These are phyloP conservation scores for Fopius arisanus DNA, from an alignment of 1,140 invertebrate genomes.

Conservation along the genomic window DNA sequence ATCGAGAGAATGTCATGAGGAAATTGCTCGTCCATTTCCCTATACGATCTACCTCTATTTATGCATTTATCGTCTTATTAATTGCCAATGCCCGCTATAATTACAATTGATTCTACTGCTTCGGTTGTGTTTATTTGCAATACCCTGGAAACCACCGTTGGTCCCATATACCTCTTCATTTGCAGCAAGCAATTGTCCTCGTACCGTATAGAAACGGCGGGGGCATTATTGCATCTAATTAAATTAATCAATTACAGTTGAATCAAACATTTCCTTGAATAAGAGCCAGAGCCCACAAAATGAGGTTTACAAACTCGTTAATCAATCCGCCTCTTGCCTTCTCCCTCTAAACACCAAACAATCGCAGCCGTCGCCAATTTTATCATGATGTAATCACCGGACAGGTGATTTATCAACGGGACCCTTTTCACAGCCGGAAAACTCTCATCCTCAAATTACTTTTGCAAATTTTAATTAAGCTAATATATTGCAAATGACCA, in stretches of 20 bases:
- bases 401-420: constrained; percentile 4
- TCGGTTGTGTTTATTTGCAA: not conserved
- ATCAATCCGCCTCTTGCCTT: not conserved
- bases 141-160: not conserved
- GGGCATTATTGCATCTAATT: not conserved
- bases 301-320: constrained; percentile 1
- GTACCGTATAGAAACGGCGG: not conserved
- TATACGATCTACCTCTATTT: not conserved
- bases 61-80: not conserved
- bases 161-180: not conserved
- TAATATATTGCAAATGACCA: not conserved
- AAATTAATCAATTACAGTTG: not conserved
- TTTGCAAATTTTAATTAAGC: not conserved
- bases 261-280: not conserved
- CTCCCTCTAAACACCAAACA: not conserved
- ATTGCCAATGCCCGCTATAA: not conserved
- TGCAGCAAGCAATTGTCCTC: not conserved
- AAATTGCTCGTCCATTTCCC: not conserved
- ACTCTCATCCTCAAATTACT: not conserved
- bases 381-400: not conserved
- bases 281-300: not conserved
- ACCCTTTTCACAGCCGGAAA: not conserved
- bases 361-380: not conserved
- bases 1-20: not conserved
- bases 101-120: not conserved